Percentiles rank a stretch among this genome's conserved stretches.
Evolutionary conservation across 2,797 vertebrate species (phyloP).

Genomic region (Tragopan temminckii): DNA sequence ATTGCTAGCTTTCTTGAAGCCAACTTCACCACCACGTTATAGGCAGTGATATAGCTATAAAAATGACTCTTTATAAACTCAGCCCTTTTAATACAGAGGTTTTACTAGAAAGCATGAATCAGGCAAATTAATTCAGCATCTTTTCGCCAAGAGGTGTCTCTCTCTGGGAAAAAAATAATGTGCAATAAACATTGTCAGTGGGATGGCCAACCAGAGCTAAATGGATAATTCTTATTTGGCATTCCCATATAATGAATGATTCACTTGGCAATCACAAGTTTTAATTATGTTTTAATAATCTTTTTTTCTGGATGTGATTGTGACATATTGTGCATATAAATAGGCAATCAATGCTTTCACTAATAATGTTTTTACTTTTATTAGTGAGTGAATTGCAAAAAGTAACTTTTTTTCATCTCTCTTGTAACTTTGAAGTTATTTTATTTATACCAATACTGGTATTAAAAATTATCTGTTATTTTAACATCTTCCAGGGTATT

Average conservation of each 20-base stretch:
- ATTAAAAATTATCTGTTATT: background rate
- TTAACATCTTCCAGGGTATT: background rate
- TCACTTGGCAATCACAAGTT: conserved; percentile 8
- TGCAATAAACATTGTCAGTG: background rate
- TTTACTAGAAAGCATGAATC: background rate
- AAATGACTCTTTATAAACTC: background rate
- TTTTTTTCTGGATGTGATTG: background rate
- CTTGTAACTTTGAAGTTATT: background rate
- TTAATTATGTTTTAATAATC: conserved; percentile 24
- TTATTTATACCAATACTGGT: background rate
- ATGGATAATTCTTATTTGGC: conserved; percentile 23
- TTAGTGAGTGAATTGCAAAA: background rate
- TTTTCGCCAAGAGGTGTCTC: background rate
- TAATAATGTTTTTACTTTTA: background rate
- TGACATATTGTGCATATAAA: background rate
- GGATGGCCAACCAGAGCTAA: background rate
- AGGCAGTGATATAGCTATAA: background rate
- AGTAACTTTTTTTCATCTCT: background rate
- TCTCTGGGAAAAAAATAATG: background rate
- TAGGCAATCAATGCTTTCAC: background rate
- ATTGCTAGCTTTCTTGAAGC: background rate
- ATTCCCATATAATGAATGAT: background rate
- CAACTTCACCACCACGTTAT: background rate
- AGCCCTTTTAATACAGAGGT: background rate
- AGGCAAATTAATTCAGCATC: background rate